Evolutionary conservation across 2,888 invertebrate species (phyloP).

Genomic region (Eupeodes latifasciatus): DNA sequence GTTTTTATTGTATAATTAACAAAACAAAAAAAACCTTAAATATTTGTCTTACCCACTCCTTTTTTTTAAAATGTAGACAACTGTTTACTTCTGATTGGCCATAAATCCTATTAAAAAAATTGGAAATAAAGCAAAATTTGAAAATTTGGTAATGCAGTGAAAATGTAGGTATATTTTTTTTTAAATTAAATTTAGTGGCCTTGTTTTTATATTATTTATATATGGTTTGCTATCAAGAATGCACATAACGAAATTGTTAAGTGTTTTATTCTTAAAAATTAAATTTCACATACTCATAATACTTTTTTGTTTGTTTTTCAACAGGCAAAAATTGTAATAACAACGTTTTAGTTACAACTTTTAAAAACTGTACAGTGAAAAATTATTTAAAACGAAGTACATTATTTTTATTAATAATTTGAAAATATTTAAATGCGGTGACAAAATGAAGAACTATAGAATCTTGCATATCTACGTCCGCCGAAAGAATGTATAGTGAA

Average conservation of each 20-base stretch:
- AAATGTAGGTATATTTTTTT: conserved; percentile 59
- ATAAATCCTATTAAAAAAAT: conserved; percentile 46
- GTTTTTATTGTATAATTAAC: conserved; percentile 26
- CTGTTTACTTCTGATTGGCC: conserved; percentile 58
- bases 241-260: conserved; percentile 25
- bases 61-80: conserved; percentile 66
- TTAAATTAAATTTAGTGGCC: conserved; percentile 24
- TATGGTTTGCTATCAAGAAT: conserved; percentile 30
- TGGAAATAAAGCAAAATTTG: conserved; percentile 13
- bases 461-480: conserved; percentile 50
- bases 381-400: conserved; percentile 18
- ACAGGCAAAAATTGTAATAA: conserved; percentile 70
- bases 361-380: conserved; percentile 43
- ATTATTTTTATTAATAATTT: conserved; percentile 15
- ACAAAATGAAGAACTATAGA: conserved; percentile 11
- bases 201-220: conserved; percentile 24
- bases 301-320: conserved; percentile 37
- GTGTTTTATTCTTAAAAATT: background rate
- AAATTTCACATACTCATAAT: conserved; percentile 6
- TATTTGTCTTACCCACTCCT: conserved; percentile 42
- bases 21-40: conserved; percentile 4
- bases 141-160: conserved; percentile 25
- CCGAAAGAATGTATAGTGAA: conserved; percentile 8
- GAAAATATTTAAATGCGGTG: conserved; percentile 15
- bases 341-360: conserved; percentile 47